phyloP scores from a whole-genome alignment of 2,888 invertebrate genomes.

The Lycia hirtaria region DNA sequence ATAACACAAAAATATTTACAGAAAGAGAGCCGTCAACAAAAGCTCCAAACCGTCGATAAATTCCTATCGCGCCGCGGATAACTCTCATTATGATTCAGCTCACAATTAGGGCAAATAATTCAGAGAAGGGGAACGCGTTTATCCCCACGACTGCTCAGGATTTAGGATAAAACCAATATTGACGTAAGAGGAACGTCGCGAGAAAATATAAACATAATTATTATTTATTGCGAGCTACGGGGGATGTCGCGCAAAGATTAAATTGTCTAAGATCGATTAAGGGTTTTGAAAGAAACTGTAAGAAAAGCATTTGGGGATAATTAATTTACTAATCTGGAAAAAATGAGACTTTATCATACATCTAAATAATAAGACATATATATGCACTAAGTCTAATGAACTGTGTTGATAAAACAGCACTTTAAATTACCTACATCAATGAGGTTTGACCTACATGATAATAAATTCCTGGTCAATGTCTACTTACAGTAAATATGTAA shows the following conservation, averaged over 20 bases:
- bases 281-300: too few species aligned
- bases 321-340: too few species aligned
- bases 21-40: conserved; percentile 20
- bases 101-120: conserved; percentile 60
- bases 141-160: conserved; percentile 33
- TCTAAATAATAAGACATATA: too few species aligned
- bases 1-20: conserved; percentile 18
- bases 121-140: conserved; percentile 38
- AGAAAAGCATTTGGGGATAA: not conserved
- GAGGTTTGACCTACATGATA: too few species aligned
- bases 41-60: conserved; percentile 31
- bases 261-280: not conserved
- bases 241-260: not conserved
- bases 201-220: conserved; percentile 7
- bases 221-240: not conserved
- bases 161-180: conserved; percentile 27
- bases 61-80: conserved; percentile 29
- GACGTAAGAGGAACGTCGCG: conserved; percentile 7
- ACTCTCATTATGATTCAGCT: conserved; percentile 55
- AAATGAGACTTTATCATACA: too few species aligned
- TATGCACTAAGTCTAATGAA: too few species aligned
- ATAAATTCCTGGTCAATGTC: too few species aligned
- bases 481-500: too few species aligned
- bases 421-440: too few species aligned
- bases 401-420: too few species aligned